Conservation (phyloP, 2,888 invertebrate species). For the Watsonalla binaria region DNA sequence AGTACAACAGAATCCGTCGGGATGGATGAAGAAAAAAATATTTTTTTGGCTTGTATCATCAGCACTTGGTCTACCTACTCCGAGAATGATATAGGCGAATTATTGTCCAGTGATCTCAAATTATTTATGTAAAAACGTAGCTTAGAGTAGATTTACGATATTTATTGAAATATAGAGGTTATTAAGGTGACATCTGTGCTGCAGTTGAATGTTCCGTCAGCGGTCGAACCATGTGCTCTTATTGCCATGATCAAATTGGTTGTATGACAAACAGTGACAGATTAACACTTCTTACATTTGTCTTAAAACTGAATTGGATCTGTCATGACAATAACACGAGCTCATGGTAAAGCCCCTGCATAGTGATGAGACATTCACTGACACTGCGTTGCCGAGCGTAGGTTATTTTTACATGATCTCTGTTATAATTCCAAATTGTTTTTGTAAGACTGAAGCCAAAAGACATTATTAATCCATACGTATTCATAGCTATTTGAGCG, state of each 20-base stretch:
- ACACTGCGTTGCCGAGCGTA: neutral
- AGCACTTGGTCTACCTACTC: slow-evolving; percentile 17
- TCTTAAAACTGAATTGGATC: too few species aligned
- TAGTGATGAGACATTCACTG: neutral
- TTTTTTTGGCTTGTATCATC: slow-evolving; percentile 13
- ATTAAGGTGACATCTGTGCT: slow-evolving; percentile 7
- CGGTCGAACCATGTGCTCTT: too few species aligned
- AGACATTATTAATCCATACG: slow-evolving; percentile 11
- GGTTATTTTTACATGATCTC: slow-evolving; percentile 52
- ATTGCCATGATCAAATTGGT: too few species aligned
- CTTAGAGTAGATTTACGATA: slow-evolving; percentile 58
- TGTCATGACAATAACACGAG: too few species aligned
- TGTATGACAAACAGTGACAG: too few species aligned
- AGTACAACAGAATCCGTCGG: slow-evolving; percentile 31
- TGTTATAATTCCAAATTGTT: slow-evolving; percentile 47
- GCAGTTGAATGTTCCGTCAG: neutral
- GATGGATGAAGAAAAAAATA: slow-evolving; percentile 27
- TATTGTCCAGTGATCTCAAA: slow-evolving; percentile 73
- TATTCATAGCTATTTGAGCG: neutral
- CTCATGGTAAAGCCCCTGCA: too few species aligned
- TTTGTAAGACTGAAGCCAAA: slow-evolving; percentile 48
- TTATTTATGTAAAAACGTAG: slow-evolving; percentile 66
- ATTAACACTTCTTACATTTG: too few species aligned
- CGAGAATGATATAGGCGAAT: slow-evolving; percentile 41
- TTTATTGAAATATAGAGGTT: slow-evolving; percentile 47